These are phyloP conservation scores for Philopotamus ludificatus DNA, from an alignment of 1,140 invertebrate genomes.

Conservation along the genomic window DNA sequence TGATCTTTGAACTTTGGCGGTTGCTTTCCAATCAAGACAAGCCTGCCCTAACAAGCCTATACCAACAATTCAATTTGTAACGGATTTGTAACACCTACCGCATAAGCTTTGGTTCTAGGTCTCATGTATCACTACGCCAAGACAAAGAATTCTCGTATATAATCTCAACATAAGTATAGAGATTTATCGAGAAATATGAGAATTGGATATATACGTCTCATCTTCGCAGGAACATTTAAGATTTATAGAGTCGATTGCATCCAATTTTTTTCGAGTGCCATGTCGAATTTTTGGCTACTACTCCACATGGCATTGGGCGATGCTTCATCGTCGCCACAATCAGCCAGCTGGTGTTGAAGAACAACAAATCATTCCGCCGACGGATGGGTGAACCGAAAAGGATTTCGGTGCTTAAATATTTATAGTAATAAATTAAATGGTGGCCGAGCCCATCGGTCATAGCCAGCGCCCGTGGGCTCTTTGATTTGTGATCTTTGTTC, in stretches of 20 bases:
- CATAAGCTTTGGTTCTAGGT: too few relatives aligned
- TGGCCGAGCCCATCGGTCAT: constrained; percentile 23
- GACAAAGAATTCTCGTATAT: too few relatives aligned
- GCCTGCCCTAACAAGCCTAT: constrained; percentile 26
- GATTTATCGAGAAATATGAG: too few relatives aligned
- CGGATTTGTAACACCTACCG: constrained; percentile 9
- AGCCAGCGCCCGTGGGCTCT: constrained; percentile 7
- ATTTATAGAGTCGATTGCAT: too few relatives aligned
- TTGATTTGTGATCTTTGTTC: constrained; percentile 30
- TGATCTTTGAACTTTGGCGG: constrained; percentile 25
- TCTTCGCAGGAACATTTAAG: too few relatives aligned
- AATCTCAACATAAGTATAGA: too few relatives aligned
- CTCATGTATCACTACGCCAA: too few relatives aligned
- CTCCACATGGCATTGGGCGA: too few relatives aligned
- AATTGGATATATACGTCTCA: too few relatives aligned
- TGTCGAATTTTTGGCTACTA: too few relatives aligned
- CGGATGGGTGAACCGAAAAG: constrained; percentile 4
- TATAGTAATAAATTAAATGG: constrained; percentile 39
- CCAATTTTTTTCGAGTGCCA: too few relatives aligned
- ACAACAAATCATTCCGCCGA: constrained; percentile 4
- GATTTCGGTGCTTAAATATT: constrained; percentile 37
- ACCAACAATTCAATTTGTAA: constrained; percentile 29
- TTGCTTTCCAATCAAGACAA: constrained; percentile 28
- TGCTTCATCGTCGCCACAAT: too few relatives aligned
- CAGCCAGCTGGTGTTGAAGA: not conserved